Percentiles rank a stretch among this genome's conserved stretches.
These are phyloP conservation scores for Agriotes lineatus DNA, from an alignment of 2,888 invertebrate genomes.

Conservation along the genomic window DNA sequence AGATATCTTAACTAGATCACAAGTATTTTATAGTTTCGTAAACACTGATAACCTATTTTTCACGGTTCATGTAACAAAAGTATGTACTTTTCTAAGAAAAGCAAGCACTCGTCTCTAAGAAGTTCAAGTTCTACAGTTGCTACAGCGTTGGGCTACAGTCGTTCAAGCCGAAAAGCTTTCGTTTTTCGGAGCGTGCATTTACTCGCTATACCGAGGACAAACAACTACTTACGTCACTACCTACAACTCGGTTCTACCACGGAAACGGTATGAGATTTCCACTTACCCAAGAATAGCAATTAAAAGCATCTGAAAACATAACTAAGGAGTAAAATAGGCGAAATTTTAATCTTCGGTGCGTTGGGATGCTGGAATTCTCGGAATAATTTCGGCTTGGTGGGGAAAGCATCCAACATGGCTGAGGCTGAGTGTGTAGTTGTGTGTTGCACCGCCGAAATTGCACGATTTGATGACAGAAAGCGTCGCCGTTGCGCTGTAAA, in stretches of 20 bases:
- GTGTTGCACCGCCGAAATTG: constrained; percentile 42
- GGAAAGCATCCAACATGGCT: constrained; percentile 60
- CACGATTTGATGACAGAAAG: constrained; percentile 4
- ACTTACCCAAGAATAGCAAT: constrained; percentile 40
- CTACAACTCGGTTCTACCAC: constrained; percentile 21
- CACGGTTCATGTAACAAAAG: no score
- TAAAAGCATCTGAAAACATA: constrained; percentile 29
- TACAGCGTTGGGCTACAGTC: no score
- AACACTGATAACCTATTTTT: no score
- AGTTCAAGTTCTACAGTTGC: neutral
- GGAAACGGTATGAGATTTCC: constrained; percentile 23
- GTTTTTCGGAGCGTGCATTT: constrained; percentile 1
- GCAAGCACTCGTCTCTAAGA: no score
- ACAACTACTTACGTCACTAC: constrained; percentile 21
- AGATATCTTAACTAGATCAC: no score
- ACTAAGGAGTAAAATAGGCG: constrained; percentile 29
- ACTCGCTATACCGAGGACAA: neutral
- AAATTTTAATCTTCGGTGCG: constrained; percentile 34
- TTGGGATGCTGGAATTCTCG: constrained; percentile 42
- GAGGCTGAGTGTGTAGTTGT: constrained; percentile 51
- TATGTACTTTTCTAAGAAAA: no score
- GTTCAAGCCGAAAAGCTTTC: no score
- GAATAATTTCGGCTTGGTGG: constrained; percentile 51
- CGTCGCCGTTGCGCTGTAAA: constrained; percentile 8
- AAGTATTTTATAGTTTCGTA: no score